Evolutionary conservation across 2,888 invertebrate genomes (phyloP).

Genomic region (Epinotia ramella): DNA sequence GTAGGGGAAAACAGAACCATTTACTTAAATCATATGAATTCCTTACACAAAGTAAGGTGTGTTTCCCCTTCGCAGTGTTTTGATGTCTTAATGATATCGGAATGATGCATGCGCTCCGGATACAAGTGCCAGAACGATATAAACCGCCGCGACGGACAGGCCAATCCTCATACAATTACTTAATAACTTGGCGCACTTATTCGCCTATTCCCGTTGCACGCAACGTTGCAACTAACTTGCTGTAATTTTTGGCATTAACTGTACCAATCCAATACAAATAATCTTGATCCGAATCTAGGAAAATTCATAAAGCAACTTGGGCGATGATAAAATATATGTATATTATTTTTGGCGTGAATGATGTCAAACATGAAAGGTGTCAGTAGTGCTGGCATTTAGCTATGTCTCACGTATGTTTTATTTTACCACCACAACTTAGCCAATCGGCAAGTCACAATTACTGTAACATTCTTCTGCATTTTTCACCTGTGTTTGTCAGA

Average conservation of each 20-base stretch:
- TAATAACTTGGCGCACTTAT: constrained; percentile 43
- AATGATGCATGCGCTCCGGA: constrained; percentile 78
- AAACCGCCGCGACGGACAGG: constrained; percentile 52
- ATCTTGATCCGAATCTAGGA: background rate
- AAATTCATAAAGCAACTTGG: background rate
- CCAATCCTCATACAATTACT: constrained; percentile 45
- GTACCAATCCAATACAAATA: background rate
- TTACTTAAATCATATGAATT: constrained; percentile 57
- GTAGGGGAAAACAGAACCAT: constrained; percentile 59
- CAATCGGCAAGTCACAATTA: background rate
- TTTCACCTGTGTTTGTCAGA: background rate
- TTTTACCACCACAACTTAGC: background rate
- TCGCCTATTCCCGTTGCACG: constrained; percentile 42
- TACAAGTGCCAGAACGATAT: constrained; percentile 62
- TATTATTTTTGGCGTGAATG: background rate
- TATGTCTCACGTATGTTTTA: background rate
- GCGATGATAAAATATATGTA: background rate
- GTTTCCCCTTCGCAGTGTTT: constrained; percentile 65
- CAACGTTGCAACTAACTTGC: constrained; percentile 52
- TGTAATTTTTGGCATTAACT: constrained; percentile 45
- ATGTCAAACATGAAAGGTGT: background rate
- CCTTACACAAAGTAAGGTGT: constrained; percentile 70
- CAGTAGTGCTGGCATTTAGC: background rate
- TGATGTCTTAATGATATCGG: constrained; percentile 80
- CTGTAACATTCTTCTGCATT: background rate